phyloP scores from a whole-genome alignment of 1,140 invertebrate genomes.

The Drosophila pseudoobscura region DNA sequence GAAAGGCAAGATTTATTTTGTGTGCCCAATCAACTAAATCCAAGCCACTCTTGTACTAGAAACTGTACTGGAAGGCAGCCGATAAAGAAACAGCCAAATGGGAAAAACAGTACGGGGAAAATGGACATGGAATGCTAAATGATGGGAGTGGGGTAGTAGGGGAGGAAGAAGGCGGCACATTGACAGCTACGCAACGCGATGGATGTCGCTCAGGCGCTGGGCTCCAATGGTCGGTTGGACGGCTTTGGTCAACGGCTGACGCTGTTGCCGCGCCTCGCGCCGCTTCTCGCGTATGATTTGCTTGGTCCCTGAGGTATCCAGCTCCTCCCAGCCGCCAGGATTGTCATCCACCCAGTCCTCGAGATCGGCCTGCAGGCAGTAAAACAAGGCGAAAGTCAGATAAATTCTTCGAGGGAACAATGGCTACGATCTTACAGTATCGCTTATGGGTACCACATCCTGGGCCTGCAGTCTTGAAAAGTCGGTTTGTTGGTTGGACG shows the following conservation, averaged over 20 bases:
- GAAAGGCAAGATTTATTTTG: constrained; percentile 56
- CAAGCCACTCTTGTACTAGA: constrained; percentile 15
- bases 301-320: constrained; percentile 80
- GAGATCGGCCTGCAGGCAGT: constrained; percentile 68
- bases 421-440: constrained; percentile 56
- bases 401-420: no score
- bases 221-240: constrained; percentile 60
- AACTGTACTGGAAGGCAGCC: constrained; percentile 7
- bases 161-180: background rate
- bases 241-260: constrained; percentile 43
- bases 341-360: constrained; percentile 82
- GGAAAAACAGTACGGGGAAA: constrained; percentile 7
- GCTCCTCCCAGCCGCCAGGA: constrained; percentile 79
- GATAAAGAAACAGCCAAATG: constrained; percentile 6
- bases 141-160: background rate
- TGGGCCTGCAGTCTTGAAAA: constrained; percentile 80
- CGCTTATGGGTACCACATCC: constrained; percentile 72
- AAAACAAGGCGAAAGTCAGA: background rate
- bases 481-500: constrained; percentile 29
- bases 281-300: constrained; percentile 80
- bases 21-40: constrained; percentile 54
- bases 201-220: constrained; percentile 59
- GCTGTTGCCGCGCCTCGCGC: constrained; percentile 73
- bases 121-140: constrained; percentile 8
- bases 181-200: constrained; percentile 56